Evolutionary conservation across 2,797 vertebrate species (phyloP).

Genomic region (Coregonus sp.): DNA sequence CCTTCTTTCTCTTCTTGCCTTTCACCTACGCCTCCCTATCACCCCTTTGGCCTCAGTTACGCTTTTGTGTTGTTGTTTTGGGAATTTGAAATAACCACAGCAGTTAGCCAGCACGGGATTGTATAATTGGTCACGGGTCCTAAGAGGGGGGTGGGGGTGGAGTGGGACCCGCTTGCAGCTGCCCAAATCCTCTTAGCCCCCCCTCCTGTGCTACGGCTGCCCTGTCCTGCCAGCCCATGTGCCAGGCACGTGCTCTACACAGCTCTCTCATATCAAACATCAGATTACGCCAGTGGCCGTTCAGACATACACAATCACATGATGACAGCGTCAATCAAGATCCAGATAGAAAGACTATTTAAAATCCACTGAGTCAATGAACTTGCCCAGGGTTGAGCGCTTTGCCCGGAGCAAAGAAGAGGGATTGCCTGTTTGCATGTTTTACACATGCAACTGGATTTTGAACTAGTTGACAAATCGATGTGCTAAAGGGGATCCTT

Average conservation of each 20-base stretch:
- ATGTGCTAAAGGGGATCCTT: too few species aligned
- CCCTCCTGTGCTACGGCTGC: constrained; percentile 15
- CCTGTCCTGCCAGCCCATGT: constrained; percentile 34
- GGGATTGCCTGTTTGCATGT: neutral
- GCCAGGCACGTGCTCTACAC: constrained; percentile 39
- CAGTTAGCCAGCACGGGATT: constrained; percentile 41
- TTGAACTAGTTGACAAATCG: neutral
- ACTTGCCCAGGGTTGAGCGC: constrained; percentile 3
- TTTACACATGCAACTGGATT: neutral
- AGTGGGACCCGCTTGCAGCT: constrained; percentile 22
- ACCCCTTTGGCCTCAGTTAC: constrained; percentile 7
- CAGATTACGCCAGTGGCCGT: constrained; percentile 53
- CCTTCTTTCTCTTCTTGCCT: neutral
- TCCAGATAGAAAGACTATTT: constrained; percentile 59
- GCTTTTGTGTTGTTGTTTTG: constrained; percentile 16
- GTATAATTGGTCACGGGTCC: constrained; percentile 42
- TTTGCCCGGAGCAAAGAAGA: neutral
- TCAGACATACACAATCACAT: constrained; percentile 1
- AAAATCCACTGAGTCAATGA: constrained; percentile 40
- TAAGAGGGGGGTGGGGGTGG: neutral
- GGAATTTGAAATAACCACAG: constrained; percentile 22
- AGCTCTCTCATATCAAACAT: constrained; percentile 47
- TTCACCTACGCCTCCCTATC: neutral
- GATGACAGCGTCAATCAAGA: constrained; percentile 60
- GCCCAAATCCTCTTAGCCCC: constrained; percentile 40